Conservation (phyloP, 2,113 vertebrate genomes). For the Pachycephala philippinensis region DNA sequence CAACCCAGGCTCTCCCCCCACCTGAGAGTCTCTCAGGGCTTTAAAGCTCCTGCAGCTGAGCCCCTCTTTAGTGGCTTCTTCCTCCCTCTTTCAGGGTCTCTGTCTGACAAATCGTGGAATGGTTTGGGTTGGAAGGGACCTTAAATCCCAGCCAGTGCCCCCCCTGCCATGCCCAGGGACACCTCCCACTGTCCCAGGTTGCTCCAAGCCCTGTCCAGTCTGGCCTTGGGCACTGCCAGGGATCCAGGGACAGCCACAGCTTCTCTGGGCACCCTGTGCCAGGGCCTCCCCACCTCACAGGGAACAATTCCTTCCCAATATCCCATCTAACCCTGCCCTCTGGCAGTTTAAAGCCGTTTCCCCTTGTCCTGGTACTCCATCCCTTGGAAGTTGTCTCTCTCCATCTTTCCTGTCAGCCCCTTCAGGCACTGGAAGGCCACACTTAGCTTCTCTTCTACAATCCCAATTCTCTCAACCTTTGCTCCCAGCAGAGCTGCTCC, state of each 20-base stretch:
- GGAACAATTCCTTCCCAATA: background rate
- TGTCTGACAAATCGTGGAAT: background rate
- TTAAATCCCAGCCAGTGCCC: background rate
- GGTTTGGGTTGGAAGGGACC: background rate
- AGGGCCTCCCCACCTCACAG: background rate
- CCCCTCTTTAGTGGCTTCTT: background rate
- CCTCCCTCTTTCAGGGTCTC: background rate
- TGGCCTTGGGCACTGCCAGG: background rate
- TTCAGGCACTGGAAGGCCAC: background rate
- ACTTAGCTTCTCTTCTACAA: background rate
- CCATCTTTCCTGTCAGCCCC: background rate
- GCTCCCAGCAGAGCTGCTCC: background rate
- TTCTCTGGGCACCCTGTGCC: accelerated
- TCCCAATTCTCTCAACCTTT: background rate
- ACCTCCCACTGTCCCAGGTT: accelerated
- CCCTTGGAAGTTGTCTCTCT: background rate
- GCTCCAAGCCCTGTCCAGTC: accelerated
- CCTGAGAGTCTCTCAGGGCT: background rate
- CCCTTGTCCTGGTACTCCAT: background rate
- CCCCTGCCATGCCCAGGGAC: background rate
- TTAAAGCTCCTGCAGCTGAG: background rate
- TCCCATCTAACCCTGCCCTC: background rate
- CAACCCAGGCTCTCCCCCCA: background rate
- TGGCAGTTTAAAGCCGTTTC: background rate
- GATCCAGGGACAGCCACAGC: background rate